phyloP scores from a whole-genome alignment of 2,113 vertebrate genomes.

The Meleagris gallopavo region DNA sequence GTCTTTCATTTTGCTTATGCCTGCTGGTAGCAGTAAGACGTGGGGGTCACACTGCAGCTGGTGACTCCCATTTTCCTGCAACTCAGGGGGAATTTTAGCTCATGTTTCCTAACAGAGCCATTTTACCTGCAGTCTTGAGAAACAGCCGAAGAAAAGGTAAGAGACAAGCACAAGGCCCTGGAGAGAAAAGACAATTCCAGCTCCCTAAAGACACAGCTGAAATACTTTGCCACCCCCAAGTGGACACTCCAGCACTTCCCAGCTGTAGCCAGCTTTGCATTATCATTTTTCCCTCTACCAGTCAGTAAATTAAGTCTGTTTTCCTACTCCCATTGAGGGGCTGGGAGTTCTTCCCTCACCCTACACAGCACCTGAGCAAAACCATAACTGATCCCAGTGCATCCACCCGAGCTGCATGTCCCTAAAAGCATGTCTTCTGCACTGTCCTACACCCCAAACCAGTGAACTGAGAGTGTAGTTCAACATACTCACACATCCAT shows the following conservation, averaged over 20 bases:
- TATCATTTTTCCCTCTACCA: neutral
- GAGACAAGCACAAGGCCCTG: neutral
- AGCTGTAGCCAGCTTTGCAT: neutral
- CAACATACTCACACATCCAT: neutral
- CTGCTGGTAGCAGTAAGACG: accelerated
- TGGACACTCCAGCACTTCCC: conserved; percentile 28
- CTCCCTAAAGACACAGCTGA: conserved; percentile 54
- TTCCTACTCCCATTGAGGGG: accelerated
- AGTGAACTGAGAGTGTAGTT: accelerated
- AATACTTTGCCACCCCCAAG: conserved; percentile 75
- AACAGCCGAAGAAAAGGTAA: neutral
- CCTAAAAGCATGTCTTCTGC: neutral
- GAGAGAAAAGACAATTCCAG: neutral
- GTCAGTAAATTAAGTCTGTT: neutral
- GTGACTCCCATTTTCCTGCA: neutral
- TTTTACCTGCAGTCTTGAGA: neutral
- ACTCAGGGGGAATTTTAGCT: neutral
- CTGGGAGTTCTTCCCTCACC: neutral
- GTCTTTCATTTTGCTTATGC: neutral
- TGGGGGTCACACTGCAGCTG: neutral
- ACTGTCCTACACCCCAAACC: neutral
- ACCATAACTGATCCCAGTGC: neutral
- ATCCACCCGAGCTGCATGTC: neutral
- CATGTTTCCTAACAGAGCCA: neutral
- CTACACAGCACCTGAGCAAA: neutral